Percentiles rank a stretch among this genome's conserved stretches.
Evolutionary conservation across 2,797 vertebrate genomes (phyloP).

Genomic region (Dipus sagitta): DNA sequence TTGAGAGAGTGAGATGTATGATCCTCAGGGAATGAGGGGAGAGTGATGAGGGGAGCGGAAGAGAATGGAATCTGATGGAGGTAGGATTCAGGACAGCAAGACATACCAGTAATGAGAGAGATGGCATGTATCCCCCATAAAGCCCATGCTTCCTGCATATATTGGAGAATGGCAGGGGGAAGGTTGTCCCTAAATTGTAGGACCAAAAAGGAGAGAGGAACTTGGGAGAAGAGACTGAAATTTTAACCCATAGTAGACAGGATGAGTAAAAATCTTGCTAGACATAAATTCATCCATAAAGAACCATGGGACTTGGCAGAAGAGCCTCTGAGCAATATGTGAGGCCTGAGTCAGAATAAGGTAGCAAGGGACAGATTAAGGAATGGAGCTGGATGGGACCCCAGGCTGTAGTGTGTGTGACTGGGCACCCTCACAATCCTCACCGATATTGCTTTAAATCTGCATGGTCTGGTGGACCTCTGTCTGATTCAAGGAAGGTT

Average conservation of each 20-base stretch:
- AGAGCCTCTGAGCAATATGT: neutral
- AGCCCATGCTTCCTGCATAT: neutral
- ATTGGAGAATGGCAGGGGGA: neutral
- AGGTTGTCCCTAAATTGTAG: neutral
- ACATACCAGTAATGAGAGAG: neutral
- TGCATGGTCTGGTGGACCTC: neutral
- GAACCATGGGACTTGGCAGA: neutral
- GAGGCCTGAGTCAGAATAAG: no score
- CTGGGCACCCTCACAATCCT: neutral
- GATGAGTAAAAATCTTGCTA: neutral
- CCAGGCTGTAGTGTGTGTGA: neutral
- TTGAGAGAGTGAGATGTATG: neutral
- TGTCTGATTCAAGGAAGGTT: no score
- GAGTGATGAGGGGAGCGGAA: neutral
- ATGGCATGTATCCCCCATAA: neutral
- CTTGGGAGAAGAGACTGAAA: neutral
- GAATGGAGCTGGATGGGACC: neutral
- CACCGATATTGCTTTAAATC: no score
- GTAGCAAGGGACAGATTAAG: neutral
- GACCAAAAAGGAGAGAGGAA: neutral
- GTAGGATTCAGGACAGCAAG: neutral
- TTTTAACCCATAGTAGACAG: neutral
- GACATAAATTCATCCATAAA: neutral
- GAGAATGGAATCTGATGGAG: neutral
- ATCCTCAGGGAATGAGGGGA: neutral